These are phyloP conservation scores for Calypte anna DNA, from an alignment of 2,113 vertebrate genomes.

Conservation along the genomic window DNA sequence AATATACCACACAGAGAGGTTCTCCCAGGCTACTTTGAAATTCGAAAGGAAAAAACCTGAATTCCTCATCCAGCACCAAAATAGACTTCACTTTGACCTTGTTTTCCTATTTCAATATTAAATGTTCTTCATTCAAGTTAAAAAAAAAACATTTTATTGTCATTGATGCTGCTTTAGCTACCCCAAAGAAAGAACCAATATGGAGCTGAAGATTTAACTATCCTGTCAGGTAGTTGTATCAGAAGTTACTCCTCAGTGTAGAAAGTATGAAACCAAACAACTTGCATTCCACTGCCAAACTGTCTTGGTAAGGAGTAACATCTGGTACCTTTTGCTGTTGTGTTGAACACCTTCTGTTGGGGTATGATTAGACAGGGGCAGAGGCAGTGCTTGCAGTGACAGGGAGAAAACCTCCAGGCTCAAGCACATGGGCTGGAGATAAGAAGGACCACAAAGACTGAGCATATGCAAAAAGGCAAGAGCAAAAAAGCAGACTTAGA, in stretches of 20 bases:
- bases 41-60: neutral
- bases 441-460: neutral
- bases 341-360: neutral
- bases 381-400: neutral
- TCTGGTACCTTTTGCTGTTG: too few species aligned
- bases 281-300: neutral
- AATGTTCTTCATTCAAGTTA: neutral
- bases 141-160: neutral
- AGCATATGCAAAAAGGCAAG: neutral
- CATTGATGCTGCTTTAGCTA: neutral
- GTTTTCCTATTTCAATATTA: neutral
- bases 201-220: neutral
- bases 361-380: neutral
- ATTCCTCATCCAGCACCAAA: neutral
- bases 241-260: neutral
- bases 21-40: neutral
- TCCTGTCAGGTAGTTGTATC: neutral
- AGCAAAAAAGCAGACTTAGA: neutral
- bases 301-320: neutral
- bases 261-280: neutral
- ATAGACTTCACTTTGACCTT: neutral
- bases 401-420: neutral
- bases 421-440: neutral
- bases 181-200: neutral
- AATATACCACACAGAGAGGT: neutral